A percentile compares a stretch with the other conserved stretches of the same genome.
phyloP scores from a whole-genome alignment of 2,888 invertebrate species.

The Phortica okadai region DNA sequence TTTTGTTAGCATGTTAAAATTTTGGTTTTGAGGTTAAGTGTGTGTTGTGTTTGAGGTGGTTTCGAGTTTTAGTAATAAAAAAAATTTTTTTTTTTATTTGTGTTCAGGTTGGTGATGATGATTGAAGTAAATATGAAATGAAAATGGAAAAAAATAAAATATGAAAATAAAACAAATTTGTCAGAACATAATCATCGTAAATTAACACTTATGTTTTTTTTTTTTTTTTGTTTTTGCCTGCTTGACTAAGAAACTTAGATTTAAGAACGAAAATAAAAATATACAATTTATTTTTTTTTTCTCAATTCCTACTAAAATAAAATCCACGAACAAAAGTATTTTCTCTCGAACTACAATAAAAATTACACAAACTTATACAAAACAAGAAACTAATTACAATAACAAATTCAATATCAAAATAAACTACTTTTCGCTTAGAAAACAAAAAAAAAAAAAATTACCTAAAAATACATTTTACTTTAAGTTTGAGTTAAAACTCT shows the following conservation, averaged over 20 bases:
- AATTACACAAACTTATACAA: slow-evolving; percentile 20
- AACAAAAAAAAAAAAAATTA: slow-evolving; percentile 10
- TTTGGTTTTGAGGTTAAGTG: neutral
- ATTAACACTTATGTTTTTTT: slow-evolving; percentile 16
- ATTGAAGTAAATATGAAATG: slow-evolving; percentile 57
- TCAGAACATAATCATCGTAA: slow-evolving; percentile 40
- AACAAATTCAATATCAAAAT: neutral
- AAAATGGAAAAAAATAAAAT: slow-evolving; percentile 62
- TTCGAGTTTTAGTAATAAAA: neutral
- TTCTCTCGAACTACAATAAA: slow-evolving; percentile 18
- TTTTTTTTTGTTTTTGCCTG: slow-evolving; percentile 6
- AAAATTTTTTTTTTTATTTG: neutral
- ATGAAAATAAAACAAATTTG: slow-evolving; percentile 41
- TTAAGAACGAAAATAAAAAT: slow-evolving; percentile 50
- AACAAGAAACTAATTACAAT: slow-evolving; percentile 21
- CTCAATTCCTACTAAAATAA: slow-evolving; percentile 33
- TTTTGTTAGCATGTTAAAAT: neutral
- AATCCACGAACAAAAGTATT: neutral
- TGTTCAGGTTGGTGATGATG: slow-evolving; percentile 26
- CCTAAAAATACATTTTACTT: slow-evolving; percentile 10
- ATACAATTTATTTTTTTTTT: slow-evolving; percentile 34
- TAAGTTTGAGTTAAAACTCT: neutral
- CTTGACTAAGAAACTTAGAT: slow-evolving; percentile 9
- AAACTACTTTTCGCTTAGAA: neutral
- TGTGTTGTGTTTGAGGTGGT: slow-evolving; percentile 19